Evolutionary conservation across 2,797 vertebrate species (phyloP).

Genomic region (Coreius guichenoti): DNA sequence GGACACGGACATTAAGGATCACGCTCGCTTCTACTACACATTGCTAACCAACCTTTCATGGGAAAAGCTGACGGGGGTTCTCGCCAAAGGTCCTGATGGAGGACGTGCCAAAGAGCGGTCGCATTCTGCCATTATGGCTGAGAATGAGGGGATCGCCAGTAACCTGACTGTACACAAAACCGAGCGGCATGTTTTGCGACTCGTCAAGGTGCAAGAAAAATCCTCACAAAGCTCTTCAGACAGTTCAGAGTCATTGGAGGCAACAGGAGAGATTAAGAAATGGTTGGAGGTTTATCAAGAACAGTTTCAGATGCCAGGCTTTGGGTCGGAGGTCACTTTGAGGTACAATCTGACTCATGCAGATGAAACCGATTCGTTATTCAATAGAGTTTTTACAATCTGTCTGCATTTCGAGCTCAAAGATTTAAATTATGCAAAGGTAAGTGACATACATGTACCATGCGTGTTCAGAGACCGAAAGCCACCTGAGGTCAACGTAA

Average conservation of each 20-base stretch:
- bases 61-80: constrained; percentile 80
- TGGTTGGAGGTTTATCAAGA: constrained; percentile 69
- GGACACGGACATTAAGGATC: constrained; percentile 85
- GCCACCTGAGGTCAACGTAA: constrained; percentile 70
- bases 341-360: constrained; percentile 72
- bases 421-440: constrained; percentile 73
- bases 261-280: background rate
- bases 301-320: constrained; percentile 68
- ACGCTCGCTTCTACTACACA: constrained; percentile 86
- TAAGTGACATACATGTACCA: constrained; percentile 79
- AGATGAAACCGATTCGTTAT: constrained; percentile 51
- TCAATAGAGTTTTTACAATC: constrained; percentile 80
- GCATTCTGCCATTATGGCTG: constrained; percentile 81
- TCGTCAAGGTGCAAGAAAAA: constrained; percentile 61
- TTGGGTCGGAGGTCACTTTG: constrained; percentile 71
- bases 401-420: constrained; percentile 80
- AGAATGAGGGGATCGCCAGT: constrained; percentile 81
- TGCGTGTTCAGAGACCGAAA: constrained; percentile 75
- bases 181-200: constrained; percentile 64
- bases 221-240: background rate
- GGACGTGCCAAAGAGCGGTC: constrained; percentile 75
- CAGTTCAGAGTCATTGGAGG: background rate
- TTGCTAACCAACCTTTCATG: constrained; percentile 83
- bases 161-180: constrained; percentile 78
- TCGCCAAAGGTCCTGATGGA: constrained; percentile 70